Percentiles rank a stretch among this genome's conserved stretches.
phyloP scores from a whole-genome alignment of 2,888 invertebrate genomes.

The Lamellibrachia columna region DNA sequence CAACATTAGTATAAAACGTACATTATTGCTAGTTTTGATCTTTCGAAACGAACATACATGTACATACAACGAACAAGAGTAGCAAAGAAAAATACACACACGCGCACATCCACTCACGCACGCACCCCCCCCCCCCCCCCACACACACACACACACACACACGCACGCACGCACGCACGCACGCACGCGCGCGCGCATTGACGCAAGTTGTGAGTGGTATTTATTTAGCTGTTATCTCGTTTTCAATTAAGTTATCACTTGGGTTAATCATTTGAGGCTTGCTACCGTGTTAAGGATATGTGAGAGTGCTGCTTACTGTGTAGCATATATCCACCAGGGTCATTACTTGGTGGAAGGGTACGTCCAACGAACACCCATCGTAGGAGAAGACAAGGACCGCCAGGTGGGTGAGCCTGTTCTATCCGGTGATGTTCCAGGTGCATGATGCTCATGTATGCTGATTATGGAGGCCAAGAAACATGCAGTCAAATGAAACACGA shows the following conservation, averaged over 20 bases:
- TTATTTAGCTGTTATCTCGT: too few relatives aligned
- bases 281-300: too few relatives aligned
- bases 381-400: conserved; percentile 38
- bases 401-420: conserved; percentile 26
- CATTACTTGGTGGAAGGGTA: neutral
- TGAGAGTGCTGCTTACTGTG: neutral
- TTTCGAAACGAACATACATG: neutral
- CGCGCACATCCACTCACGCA: neutral
- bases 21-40: too few relatives aligned
- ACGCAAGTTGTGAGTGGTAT: too few relatives aligned
- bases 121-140: neutral
- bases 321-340: neutral
- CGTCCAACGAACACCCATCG: conserved; percentile 21
- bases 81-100: neutral
- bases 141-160: neutral
- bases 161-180: neutral
- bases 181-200: too few relatives aligned
- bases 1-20: too few relatives aligned
- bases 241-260: too few relatives aligned
- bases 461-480: neutral
- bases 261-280: too few relatives aligned
- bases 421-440: neutral
- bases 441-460: neutral
- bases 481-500: neutral
- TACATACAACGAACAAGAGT: neutral